phyloP scores from a whole-genome alignment of 2,113 vertebrate genomes.

The Ctenodactylus gundi region DNA sequence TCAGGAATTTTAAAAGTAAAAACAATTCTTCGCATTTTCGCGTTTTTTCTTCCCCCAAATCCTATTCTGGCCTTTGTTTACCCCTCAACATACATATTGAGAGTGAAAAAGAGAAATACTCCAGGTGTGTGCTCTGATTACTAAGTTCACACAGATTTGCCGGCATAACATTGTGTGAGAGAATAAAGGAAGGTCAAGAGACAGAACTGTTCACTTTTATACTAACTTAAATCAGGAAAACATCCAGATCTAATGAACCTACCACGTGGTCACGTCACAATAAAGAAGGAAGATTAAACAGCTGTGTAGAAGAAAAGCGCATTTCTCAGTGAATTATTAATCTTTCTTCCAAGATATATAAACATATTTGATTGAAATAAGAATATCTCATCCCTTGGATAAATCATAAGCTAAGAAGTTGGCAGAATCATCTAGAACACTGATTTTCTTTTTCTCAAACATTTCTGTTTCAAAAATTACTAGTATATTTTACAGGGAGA shows the following conservation, averaged over 20 bases:
- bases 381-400: not conserved
- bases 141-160: not conserved
- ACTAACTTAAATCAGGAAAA: not conserved
- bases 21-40: not conserved
- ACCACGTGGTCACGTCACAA: not conserved
- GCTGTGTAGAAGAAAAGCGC: not conserved
- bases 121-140: not conserved
- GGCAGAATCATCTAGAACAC: slow-evolving; percentile 6
- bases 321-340: not conserved
- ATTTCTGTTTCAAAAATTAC: slow-evolving; percentile 65
- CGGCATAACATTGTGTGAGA: not conserved
- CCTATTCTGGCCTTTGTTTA: not conserved
- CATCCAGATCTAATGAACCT: not conserved
- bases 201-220: not conserved
- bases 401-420: not conserved
- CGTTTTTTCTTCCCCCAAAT: not conserved
- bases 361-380: not conserved
- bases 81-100: not conserved
- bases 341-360: not conserved
- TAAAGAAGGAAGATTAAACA: not conserved
- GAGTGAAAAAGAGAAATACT: slow-evolving; percentile 2
- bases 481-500: slow-evolving; percentile 67
- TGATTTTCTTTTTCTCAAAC: not conserved
- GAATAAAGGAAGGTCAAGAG: not conserved
- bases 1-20: slow-evolving; percentile 25